Evolutionary conservation across 2,797 vertebrate species (phyloP).

Genomic region (Anomalospiza imberbis): DNA sequence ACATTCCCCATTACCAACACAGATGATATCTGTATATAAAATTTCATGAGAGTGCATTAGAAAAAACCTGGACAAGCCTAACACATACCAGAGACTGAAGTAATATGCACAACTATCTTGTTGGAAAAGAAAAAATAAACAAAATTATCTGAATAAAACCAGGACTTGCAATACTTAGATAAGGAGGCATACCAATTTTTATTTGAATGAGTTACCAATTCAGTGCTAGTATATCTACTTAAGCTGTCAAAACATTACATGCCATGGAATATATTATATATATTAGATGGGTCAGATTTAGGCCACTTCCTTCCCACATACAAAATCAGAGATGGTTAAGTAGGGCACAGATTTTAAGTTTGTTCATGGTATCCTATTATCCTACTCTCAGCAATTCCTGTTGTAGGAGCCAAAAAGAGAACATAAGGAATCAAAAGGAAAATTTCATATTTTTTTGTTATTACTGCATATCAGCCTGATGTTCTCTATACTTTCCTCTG

Average conservation of each 20-base stretch:
- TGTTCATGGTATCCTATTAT: background rate
- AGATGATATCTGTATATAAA: constrained; percentile 1
- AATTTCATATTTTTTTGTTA: background rate
- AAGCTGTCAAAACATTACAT: constrained; percentile 67
- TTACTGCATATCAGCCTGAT: background rate
- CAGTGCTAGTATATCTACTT: constrained; percentile 10
- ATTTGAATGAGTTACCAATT: constrained; percentile 46
- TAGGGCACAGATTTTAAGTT: constrained; percentile 17
- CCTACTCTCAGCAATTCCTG: background rate
- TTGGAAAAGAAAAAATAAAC: constrained; percentile 64
- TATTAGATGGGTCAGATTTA: constrained; percentile 55
- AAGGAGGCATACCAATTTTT: constrained; percentile 43
- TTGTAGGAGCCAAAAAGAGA: background rate
- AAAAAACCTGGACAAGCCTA: constrained; percentile 21
- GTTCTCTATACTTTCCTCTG: background rate
- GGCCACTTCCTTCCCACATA: constrained; percentile 63
- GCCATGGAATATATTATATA: constrained; percentile 33
- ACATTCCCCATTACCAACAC: background rate
- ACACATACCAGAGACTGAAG: constrained; percentile 56
- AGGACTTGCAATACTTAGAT: constrained; percentile 54
- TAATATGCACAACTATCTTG: constrained; percentile 48
- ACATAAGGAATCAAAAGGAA: background rate
- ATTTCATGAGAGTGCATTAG: constrained; percentile 9
- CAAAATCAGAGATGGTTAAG: constrained; percentile 5
- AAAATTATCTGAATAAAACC: constrained; percentile 63